These are phyloP conservation scores for Geophilus truncorum DNA, from an alignment of 2,888 invertebrate species.

Conservation along the genomic window DNA sequence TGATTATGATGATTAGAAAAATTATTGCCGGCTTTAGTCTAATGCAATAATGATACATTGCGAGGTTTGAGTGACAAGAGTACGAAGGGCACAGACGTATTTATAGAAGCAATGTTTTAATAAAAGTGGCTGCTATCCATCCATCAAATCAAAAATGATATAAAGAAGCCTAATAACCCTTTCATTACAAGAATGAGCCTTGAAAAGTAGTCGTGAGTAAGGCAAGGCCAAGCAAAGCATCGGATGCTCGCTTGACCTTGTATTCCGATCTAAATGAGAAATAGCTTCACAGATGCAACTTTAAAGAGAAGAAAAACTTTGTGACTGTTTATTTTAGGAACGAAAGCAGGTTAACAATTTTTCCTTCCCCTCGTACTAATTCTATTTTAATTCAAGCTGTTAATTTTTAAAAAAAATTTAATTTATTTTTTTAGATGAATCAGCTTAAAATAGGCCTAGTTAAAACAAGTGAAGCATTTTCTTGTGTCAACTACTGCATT, in stretches of 20 bases:
- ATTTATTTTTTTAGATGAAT: background rate
- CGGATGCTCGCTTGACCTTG: background rate
- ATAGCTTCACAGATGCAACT: background rate
- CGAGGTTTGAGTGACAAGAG: background rate
- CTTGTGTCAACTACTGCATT: background rate
- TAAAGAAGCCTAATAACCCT: background rate
- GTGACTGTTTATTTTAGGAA: background rate
- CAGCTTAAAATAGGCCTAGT: background rate
- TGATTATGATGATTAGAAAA: background rate
- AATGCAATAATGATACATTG: background rate
- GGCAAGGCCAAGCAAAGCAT: background rate
- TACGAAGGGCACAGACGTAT: background rate
- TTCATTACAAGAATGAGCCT: background rate
- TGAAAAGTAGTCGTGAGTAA: background rate
- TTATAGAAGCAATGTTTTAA: background rate
- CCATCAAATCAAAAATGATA: background rate
- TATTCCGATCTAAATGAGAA: slow-evolving; percentile 10
- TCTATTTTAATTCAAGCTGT: background rate
- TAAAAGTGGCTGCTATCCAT: background rate
- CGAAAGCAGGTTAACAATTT: background rate
- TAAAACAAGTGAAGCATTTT: background rate
- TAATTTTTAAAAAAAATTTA: background rate
- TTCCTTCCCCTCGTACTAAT: background rate
- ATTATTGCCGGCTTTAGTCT: background rate
- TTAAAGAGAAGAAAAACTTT: background rate